These are phyloP conservation scores for Tryphoninae sp. DNA, from an alignment of 2,888 invertebrate species.

Conservation along the genomic window DNA sequence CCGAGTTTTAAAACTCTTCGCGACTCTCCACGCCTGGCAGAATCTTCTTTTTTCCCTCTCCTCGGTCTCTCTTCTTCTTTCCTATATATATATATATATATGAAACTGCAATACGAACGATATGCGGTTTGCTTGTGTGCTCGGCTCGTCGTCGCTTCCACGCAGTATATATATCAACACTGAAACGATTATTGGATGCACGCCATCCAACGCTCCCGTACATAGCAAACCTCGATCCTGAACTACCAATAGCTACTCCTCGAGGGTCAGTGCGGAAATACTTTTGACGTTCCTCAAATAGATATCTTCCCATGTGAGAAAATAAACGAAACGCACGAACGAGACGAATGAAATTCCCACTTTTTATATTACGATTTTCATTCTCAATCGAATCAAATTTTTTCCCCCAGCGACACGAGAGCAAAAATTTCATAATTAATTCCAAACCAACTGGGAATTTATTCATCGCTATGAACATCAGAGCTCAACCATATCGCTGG, in stretches of 20 bases:
- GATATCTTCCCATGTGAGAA: constrained; percentile 60
- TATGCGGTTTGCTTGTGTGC: constrained; percentile 18
- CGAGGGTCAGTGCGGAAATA: constrained; percentile 67
- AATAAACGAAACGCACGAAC: background rate
- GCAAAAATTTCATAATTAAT: no score
- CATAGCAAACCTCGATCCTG: constrained; percentile 47
- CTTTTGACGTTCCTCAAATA: constrained; percentile 69
- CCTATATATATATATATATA: background rate
- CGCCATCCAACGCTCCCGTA: constrained; percentile 68
- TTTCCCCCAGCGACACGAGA: background rate
- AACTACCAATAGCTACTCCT: background rate
- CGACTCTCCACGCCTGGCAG: constrained; percentile 53
- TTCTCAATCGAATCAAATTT: background rate
- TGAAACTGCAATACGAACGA: background rate
- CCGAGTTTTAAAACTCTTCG: constrained; percentile 73
- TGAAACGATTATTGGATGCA: constrained; percentile 73
- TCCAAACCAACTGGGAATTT: no score
- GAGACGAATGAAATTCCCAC: background rate
- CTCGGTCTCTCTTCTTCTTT: no score
- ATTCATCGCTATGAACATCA: no score
- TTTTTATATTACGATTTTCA: background rate
- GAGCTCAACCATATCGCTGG: no score
- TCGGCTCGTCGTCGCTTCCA: constrained; percentile 42
- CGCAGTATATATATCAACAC: constrained; percentile 40
- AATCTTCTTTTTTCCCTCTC: background rate